Percentiles rank a stretch among this genome's conserved stretches.
Evolutionary conservation across 2,797 vertebrate genomes (phyloP).

Genomic region (Steatocranus sp.): DNA sequence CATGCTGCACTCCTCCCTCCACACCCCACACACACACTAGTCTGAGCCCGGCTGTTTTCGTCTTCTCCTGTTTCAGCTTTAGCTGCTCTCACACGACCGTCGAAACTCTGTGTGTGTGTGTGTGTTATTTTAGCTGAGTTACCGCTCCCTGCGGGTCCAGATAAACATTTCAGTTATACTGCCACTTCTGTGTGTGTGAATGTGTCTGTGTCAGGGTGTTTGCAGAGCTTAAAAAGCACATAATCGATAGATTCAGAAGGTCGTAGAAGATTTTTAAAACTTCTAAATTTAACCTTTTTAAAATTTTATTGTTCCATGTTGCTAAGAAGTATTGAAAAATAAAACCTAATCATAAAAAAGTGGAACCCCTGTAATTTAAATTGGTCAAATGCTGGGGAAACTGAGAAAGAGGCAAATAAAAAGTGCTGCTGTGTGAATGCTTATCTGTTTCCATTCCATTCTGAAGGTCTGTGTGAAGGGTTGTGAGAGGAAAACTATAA

Average conservation of each 20-base stretch:
- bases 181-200: neutral
- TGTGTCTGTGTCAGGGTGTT: neutral
- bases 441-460: neutral
- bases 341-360: neutral
- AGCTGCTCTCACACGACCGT: neutral
- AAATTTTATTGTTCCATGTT: neutral
- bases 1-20: neutral
- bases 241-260: neutral
- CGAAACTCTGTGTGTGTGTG: neutral
- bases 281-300: neutral
- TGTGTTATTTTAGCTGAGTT: neutral
- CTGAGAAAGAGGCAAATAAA: neutral
- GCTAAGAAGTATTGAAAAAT: neutral
- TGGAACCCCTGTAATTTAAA: neutral
- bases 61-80: slow-evolving; percentile 44
- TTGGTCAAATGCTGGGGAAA: neutral
- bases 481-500: neutral
- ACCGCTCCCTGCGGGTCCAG: slow-evolving; percentile 9
- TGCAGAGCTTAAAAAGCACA: neutral
- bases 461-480: neutral
- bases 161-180: slow-evolving; percentile 48
- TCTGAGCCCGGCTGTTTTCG: slow-evolving; percentile 41
- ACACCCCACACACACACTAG: neutral
- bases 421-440: neutral
- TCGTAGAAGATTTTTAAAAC: neutral